Base-by-base conservation (phyloP, 2,113 vertebrate genomes). In the Smithornis capensis region DNA sequence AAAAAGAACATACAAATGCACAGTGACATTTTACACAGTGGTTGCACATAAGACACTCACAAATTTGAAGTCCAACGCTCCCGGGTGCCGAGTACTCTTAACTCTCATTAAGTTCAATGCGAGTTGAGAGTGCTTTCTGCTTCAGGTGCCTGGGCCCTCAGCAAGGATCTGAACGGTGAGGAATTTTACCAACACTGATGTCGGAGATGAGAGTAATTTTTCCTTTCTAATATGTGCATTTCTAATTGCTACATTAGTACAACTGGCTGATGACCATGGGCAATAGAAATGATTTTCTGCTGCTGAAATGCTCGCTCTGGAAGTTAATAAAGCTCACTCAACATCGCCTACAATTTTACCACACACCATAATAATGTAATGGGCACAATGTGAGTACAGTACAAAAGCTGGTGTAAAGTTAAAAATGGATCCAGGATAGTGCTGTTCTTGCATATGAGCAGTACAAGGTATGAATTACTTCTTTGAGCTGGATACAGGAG, bases 291-390 rank as follows among this genome's bases (percentile, higher is more conserved):
- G 74, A 60, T 79, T 83, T 94, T 80, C 74, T 92, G 53, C 57
- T 75, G 45, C 53, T 73, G 81, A 79, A 91, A 63, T 28, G 67
- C 81, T 96, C 80, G 44, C 67, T 52, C 94, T 94, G 63, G 12
- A 94, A 95, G 94, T 65, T 95, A 95, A 94, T 95, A 86, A 88
- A 92, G 78, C 90, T 92, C 84, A 37, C 77, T 92, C 82, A 50
- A 28, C 69, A 71, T 88, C 52, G 44, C 92, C 95, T 97, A 93
- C 96, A 89, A 91, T 93, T 93, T 88, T 90, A 81, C 83, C 83
- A 90, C 85, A 78, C 14, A 4, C 33, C 0, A 2, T 92, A 90
- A 93, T 67, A 86, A 70, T 60, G 71, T 50, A 77, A 90, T 24
- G 52, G 83, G 60, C 53, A 55, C 73, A 80, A 74, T 11, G 27